These are phyloP conservation scores for Ichneumoninae sp. DNA, from an alignment of 2,888 invertebrate genomes.

Conservation along the genomic window DNA sequence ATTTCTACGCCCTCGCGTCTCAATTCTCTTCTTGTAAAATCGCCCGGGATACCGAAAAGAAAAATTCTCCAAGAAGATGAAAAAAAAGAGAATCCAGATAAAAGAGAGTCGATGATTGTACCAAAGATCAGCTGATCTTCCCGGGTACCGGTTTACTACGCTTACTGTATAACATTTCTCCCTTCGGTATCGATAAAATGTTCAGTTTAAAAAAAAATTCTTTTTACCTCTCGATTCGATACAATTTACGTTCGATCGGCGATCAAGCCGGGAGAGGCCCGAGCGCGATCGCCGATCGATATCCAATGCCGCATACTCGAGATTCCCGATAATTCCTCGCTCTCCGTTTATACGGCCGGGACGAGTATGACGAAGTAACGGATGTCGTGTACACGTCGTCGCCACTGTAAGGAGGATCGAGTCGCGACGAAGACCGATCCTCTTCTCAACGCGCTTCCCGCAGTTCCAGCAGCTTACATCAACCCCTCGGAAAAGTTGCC, in stretches of 20 bases:
- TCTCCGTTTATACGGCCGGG: conserved; percentile 2
- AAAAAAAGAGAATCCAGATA: background rate
- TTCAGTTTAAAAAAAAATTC: background rate
- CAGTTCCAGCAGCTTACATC: background rate
- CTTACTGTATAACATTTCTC: background rate
- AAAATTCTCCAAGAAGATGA: background rate
- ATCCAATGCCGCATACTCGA: conserved; percentile 7
- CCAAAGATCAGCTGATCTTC: conserved; percentile 11
- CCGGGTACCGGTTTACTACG: conserved; percentile 9
- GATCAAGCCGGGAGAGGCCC: background rate
- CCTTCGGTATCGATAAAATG: background rate
- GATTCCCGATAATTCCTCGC: conserved; percentile 29
- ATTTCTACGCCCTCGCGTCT: conserved; percentile 39
- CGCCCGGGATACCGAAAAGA: background rate
- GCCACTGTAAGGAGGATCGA: conserved; percentile 10
- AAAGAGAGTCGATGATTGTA: conserved; percentile 9
- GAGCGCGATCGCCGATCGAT: conserved; percentile 18
- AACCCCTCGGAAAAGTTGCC: conserved; percentile 1
- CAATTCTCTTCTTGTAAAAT: conserved; percentile 22
- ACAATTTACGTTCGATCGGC: conserved; percentile 3
- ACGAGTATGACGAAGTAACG: conserved; percentile 44
- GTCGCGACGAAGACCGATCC: conserved; percentile 23
- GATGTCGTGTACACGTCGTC: conserved; percentile 25
- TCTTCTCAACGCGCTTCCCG: conserved; percentile 7
- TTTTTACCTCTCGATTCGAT: background rate